Evolutionary conservation across 2,888 invertebrate species (phyloP).

Genomic region (Drepanosiphum platanoidis): DNA sequence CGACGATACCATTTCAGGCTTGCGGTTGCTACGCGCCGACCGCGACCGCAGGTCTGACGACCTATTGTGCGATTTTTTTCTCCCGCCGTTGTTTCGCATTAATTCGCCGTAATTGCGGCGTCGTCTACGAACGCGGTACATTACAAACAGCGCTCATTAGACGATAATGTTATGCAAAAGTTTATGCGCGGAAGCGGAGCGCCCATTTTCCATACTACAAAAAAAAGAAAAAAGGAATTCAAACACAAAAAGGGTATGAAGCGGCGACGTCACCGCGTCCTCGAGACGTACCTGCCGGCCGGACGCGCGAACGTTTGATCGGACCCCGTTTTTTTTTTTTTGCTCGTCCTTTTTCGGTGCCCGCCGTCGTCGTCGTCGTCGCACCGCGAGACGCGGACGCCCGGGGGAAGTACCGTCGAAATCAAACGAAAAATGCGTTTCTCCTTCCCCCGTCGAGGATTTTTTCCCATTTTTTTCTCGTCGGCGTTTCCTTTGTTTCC

Average conservation of each 20-base stretch:
- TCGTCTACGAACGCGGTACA: background rate
- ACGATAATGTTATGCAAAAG: background rate
- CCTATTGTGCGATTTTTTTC: background rate
- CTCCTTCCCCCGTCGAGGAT: no score
- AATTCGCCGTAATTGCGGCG: background rate
- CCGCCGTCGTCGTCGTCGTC: no score
- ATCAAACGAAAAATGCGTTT: no score
- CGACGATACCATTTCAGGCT: background rate
- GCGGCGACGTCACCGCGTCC: background rate
- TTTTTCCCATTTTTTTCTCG: no score
- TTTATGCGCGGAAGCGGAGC: background rate
- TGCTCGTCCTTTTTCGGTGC: background rate
- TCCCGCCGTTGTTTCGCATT: background rate
- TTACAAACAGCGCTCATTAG: background rate
- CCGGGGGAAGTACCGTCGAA: no score
- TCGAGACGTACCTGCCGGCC: background rate
- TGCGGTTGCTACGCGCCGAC: background rate
- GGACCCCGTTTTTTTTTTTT: background rate
- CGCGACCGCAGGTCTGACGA: background rate
- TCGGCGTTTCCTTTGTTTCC: no score
- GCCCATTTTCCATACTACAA: background rate
- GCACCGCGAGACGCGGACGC: no score
- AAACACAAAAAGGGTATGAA: no score
- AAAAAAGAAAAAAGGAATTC: background rate
- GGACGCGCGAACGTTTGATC: background rate